Evolutionary conservation across 2,797 vertebrate species (phyloP), one percentile per base, ranked within the genome.

Genomic region (Huso huso): DNA sequence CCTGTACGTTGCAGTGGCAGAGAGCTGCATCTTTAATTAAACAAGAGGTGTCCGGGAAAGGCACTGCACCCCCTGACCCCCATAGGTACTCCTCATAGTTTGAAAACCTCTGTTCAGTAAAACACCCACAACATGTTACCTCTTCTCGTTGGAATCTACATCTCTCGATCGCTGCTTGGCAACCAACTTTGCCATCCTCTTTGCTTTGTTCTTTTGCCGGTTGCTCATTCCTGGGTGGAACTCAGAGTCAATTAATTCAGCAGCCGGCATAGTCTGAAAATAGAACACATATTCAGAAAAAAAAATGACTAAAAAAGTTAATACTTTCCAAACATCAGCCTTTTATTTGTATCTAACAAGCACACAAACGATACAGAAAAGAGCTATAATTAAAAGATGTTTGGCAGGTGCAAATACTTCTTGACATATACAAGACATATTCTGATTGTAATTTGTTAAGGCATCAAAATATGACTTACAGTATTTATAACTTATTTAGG

Each of bases 201-300:
- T 99, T 6, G 96, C 96, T 83, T 99, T 99, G 78, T 99, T 99
- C 83, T 90, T 97, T 79, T 99, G 97, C 70, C 97, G 93, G 81
- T 83, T 98, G 88, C 97, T 99, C 97, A 99, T 96, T 75, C 97
- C 96, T 67, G 95, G 91, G 68, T 94, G 89, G 84, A 99, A 99
- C 82, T 99, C 96, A 6, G 95, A 94, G 80, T 99, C 95, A 57
- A 99, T 98, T 81, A 99, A 79, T 74, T 99, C 97, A 37, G 96
- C 95, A 68, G 97, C 96, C 74, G 96, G 94, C 81, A 98, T 90
- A 75, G 91, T 88, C 94, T 96, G 77, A 83, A 87, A 82, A 68
- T 6, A 48, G 68, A 58, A 12, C 6, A 53, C 9, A n/a, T 13
- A 6, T 48, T 57, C 10, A 15, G 11, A 61, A 52, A 8, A 52